These are phyloP conservation scores for Burhinus oedicnemus DNA, from an alignment of 2,113 vertebrate species.

Conservation along the genomic window DNA sequence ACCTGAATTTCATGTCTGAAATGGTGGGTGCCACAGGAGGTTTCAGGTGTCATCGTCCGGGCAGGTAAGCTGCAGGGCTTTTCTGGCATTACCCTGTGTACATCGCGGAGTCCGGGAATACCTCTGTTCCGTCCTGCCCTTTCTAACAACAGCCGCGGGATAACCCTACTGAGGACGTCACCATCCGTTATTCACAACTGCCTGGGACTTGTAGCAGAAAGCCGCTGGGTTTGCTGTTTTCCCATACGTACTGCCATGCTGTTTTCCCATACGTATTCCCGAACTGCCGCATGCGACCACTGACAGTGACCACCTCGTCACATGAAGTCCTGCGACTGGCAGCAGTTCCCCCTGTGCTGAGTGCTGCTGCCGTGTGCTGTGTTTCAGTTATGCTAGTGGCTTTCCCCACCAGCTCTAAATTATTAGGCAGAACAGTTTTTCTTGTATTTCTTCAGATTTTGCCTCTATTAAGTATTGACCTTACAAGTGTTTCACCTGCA, in stretches of 20 bases:
- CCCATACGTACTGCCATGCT: too few species aligned
- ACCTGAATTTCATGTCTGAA: not conserved
- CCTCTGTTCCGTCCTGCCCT: not conserved
- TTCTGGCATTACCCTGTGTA: not conserved
- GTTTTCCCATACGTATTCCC: too few species aligned
- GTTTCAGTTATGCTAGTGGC: not conserved
- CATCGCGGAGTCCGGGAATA: rapidly evolving
- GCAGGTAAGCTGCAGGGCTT: not conserved
- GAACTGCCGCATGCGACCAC: rapidly evolving
- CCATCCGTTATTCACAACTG: too few species aligned
- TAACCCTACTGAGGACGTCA: not conserved
- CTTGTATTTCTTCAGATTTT: not conserved
- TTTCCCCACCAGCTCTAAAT: not conserved
- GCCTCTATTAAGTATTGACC: not conserved
- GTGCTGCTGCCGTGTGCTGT: too few species aligned
- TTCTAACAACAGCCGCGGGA: rapidly evolving
- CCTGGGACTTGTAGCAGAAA: not conserved
- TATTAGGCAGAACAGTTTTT: rapidly evolving
- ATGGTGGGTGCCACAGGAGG: not conserved
- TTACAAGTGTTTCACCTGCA: not conserved
- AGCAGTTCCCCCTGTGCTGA: too few species aligned
- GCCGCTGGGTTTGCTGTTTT: not conserved
- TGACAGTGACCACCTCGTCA: rapidly evolving
- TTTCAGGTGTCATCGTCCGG: too few species aligned
- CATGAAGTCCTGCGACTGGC: too few species aligned